Evolutionary conservation across 2,113 vertebrate genomes (phyloP).

Genomic region (Cottus gobio): DNA sequence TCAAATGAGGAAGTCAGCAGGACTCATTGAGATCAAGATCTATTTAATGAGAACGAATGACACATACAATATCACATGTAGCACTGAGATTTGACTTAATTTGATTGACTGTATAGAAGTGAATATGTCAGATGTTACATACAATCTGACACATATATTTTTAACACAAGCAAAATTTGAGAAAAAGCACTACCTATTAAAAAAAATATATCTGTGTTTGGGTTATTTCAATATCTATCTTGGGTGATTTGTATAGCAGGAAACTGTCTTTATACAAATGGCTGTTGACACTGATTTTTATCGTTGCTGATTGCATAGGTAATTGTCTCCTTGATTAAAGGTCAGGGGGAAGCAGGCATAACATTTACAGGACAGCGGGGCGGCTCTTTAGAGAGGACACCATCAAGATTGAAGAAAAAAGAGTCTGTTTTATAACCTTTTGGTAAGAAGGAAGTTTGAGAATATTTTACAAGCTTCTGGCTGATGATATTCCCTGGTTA

Average conservation of each 20-base stretch:
- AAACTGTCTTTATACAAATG: slow-evolving; percentile 11
- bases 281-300: slow-evolving; percentile 36
- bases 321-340: slow-evolving; percentile 60
- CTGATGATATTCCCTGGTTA: not conserved
- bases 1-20: not conserved
- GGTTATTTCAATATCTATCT: not conserved
- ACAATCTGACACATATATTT: too few species aligned
- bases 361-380: not conserved
- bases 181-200: not conserved
- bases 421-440: not conserved
- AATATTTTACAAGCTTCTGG: slow-evolving; percentile 7
- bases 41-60: slow-evolving; percentile 9
- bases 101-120: not conserved
- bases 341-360: slow-evolving; percentile 28
- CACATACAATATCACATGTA: not conserved
- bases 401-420: not conserved
- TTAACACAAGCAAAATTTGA: not conserved
- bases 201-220: not conserved
- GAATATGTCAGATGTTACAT: not conserved
- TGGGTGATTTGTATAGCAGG: not conserved
- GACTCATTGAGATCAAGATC: not conserved
- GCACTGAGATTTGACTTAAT: not conserved
- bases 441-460: not conserved
- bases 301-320: slow-evolving; percentile 23
- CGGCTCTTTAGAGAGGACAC: not conserved